Evolutionary conservation across 2,797 vertebrate species (phyloP).

Genomic region (Pelodytes ibericus): DNA sequence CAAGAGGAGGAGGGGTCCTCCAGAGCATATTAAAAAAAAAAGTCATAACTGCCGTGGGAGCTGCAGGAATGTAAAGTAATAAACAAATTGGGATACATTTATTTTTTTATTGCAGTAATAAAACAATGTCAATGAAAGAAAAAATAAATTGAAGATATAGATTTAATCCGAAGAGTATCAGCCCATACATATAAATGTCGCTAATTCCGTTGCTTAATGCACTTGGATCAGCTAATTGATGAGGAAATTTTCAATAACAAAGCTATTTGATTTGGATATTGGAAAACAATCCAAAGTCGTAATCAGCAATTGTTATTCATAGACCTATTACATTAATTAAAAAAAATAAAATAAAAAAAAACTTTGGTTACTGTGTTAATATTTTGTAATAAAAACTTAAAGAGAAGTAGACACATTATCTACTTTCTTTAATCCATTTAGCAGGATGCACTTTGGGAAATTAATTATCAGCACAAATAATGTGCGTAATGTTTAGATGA

Average conservation of each 20-base stretch:
- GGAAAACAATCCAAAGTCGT: conserved; percentile 18
- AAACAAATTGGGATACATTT: not conserved
- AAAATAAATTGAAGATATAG: conserved; percentile 24
- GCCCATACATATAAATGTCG: conserved; percentile 21
- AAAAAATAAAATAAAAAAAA: conserved; percentile 31
- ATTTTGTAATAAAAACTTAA: conserved; percentile 44
- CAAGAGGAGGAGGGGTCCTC: not conserved
- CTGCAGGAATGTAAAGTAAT: not conserved
- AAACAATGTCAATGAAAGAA: conserved; percentile 1
- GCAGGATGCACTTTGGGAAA: conserved; percentile 31
- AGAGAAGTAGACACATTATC: conserved; percentile 28
- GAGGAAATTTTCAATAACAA: conserved; percentile 32
- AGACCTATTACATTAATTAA: conserved; percentile 40
- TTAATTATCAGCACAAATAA: conserved; percentile 48
- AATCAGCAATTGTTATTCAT: conserved; percentile 44
- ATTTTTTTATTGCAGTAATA: not conserved
- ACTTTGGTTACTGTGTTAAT: conserved; percentile 31
- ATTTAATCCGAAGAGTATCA: not conserved
- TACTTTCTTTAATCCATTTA: conserved; percentile 17
- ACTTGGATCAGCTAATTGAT: conserved; percentile 4
- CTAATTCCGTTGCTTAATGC: conserved; percentile 32
- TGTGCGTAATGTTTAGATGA: conserved; percentile 16
- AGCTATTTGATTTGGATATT: conserved; percentile 26
- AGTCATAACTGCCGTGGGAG: not conserved
- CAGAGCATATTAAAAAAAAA: not conserved